These are phyloP conservation scores for Ectropis grisescens DNA, from an alignment of 1,140 invertebrate species.

Conservation along the genomic window DNA sequence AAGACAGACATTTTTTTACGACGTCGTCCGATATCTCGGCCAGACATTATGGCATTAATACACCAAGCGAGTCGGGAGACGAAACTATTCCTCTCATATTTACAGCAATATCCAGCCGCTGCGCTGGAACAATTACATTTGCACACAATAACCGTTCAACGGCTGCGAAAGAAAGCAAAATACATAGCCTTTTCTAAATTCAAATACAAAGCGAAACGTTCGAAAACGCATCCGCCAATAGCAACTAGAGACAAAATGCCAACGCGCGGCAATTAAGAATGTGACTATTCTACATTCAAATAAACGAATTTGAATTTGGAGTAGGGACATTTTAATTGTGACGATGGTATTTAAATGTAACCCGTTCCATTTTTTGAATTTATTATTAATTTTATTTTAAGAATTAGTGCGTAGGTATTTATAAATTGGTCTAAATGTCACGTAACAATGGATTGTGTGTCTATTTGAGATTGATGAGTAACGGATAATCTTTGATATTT, in stretches of 20 bases:
- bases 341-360: slow-evolving; percentile 30
- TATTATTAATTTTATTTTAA: slow-evolving; percentile 46
- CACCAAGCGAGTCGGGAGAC: slow-evolving; percentile 10
- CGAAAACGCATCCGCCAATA: slow-evolving; percentile 53
- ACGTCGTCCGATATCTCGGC: no score
- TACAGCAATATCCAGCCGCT: slow-evolving; percentile 37
- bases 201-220: slow-evolving; percentile 56
- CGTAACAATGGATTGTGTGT: slow-evolving; percentile 55
- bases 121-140: slow-evolving; percentile 42
- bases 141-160: slow-evolving; percentile 45
- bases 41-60: slow-evolving; percentile 18
- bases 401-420: slow-evolving; percentile 42
- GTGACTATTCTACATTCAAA: slow-evolving; percentile 50
- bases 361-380: slow-evolving; percentile 26
- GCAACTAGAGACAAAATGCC: slow-evolving; percentile 59
- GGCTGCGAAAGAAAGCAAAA: slow-evolving; percentile 40
- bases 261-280: slow-evolving; percentile 59
- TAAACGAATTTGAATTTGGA: slow-evolving; percentile 25
- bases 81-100: slow-evolving; percentile 23
- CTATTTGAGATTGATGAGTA: slow-evolving; percentile 64
- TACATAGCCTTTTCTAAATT: slow-evolving; percentile 55
- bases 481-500: slow-evolving; percentile 54
- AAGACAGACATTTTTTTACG: no score
- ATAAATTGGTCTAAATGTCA: slow-evolving; percentile 64
- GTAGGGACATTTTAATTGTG: slow-evolving; percentile 9